These are phyloP conservation scores for Hoplodrina blanda DNA, from an alignment of 2,888 invertebrate species.

Conservation along the genomic window DNA sequence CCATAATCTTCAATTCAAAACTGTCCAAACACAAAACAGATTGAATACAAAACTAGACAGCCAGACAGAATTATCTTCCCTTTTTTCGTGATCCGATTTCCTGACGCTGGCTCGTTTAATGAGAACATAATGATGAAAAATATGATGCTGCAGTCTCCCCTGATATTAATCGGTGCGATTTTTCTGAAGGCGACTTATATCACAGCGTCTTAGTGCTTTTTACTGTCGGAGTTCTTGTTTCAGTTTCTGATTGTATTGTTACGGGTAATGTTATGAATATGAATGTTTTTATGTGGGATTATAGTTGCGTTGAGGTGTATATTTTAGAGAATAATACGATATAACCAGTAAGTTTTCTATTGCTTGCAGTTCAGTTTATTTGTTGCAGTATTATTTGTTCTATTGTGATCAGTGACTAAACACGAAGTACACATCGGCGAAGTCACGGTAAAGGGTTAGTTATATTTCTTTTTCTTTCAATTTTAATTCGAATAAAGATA, in stretches of 20 bases:
- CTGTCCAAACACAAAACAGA: constrained; percentile 44
- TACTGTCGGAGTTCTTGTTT: constrained; percentile 62
- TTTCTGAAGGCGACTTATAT: constrained; percentile 68
- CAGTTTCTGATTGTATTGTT: constrained; percentile 51
- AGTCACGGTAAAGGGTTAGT: too few relatives aligned
- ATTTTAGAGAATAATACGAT: background rate
- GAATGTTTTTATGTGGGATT: constrained; percentile 16
- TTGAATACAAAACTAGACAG: constrained; percentile 53
- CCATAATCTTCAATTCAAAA: constrained; percentile 34
- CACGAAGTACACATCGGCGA: too few relatives aligned
- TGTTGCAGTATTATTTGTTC: too few relatives aligned
- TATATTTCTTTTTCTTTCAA: too few relatives aligned
- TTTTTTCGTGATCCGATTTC: constrained; percentile 73
- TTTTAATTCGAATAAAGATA: too few relatives aligned
- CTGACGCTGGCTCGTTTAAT: constrained; percentile 77
- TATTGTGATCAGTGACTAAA: too few relatives aligned
- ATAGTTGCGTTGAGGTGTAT: background rate
- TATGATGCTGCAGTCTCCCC: constrained; percentile 77
- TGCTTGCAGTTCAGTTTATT: too few relatives aligned
- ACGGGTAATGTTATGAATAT: constrained; percentile 22
- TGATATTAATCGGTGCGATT: constrained; percentile 79
- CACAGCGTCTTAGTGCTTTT: constrained; percentile 67
- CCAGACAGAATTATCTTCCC: constrained; percentile 60
- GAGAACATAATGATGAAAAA: constrained; percentile 88
- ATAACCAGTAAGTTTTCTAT: too few relatives aligned